Evolutionary conservation across 2,113 vertebrate species (phyloP), one percentile per base, ranked within the genome.

Genomic region (Bombycilla garrulus): DNA sequence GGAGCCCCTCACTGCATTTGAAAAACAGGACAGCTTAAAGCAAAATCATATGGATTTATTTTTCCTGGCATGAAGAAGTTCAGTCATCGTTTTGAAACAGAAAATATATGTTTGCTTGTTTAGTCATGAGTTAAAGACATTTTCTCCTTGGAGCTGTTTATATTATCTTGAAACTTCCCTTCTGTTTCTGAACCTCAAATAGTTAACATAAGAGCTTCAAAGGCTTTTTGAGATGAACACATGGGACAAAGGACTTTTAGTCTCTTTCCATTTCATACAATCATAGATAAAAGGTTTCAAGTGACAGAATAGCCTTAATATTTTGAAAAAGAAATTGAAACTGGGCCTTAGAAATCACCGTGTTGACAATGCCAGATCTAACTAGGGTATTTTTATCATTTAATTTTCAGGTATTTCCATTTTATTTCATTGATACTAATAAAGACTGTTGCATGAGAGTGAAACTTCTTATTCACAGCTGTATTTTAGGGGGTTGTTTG

Each of bases 31-130:
- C 67, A 72, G 79, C 74, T 95, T 95, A 95, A 96, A 96, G 85
- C 79, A 93, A 93, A 95, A 93, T 95, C 85, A 94, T 85, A 96
- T 86, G 92, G 71, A 96, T 95, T 96, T 96, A 77, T 95, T 96
- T 94, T 93, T 94, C 93, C 95, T 95, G 90, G 92, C 96, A 95
- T 7, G 1, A 82, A 57, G n/a, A 38, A 69, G 29, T 67, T 92
- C 78, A 95, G 70, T 72, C 90, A 96, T 93, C 62, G 72, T 91
- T 95, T 69, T 94, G 82, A 94, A 96, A 93, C 20, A 90, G 48
- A 94, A 94, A 77, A 92, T 88, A 86, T 38, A 93, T 9, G 4
- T 90, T 92, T 88, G 81, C 85, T 90, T 95, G 88, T 94, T 96
- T 82, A 88, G 85, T 82, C 92, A 93, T 62, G 82, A 96, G 53